Conservation (phyloP, 2,888 invertebrate species). For the Tholera decimalis region DNA sequence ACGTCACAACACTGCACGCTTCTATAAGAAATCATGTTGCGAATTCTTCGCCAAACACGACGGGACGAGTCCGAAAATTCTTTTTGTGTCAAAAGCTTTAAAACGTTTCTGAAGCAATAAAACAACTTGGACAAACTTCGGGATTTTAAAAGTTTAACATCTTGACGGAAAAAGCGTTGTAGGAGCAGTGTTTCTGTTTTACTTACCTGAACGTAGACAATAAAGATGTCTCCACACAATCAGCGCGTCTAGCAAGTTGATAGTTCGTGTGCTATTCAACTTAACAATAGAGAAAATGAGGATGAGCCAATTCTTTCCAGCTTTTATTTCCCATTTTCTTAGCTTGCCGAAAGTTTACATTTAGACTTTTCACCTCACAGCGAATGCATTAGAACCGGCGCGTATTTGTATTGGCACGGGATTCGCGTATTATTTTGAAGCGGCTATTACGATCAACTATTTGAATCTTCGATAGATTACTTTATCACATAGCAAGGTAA, state of each 20-base stretch:
- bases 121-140: conserved; percentile 77
- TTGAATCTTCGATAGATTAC: conserved; percentile 76
- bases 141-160: conserved; percentile 85
- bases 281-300: conserved; percentile 90
- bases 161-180: conserved; percentile 82
- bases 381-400: conserved; percentile 85
- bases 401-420: conserved; percentile 86
- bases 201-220: conserved; percentile 89
- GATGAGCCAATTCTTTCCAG: conserved; percentile 88
- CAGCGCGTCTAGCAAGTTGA: conserved; percentile 87
- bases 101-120: conserved; percentile 74
- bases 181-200: conserved; percentile 84
- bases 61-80: conserved; percentile 68
- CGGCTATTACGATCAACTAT: conserved; percentile 82
- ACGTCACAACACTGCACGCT: conserved; percentile 52
- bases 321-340: conserved; percentile 86
- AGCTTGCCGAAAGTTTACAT: conserved; percentile 86
- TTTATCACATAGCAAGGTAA: conserved; percentile 64
- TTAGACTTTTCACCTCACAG: conserved; percentile 81
- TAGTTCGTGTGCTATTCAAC: conserved; percentile 88
- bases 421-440: conserved; percentile 77
- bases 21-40: conserved; percentile 61
- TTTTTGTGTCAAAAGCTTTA: conserved; percentile 71
- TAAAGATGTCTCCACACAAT: conserved; percentile 88
- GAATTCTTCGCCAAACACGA: conserved; percentile 54